Conservation (phyloP, 64 coral and sea anemone species). For the Platygyra sinensis region DNA sequence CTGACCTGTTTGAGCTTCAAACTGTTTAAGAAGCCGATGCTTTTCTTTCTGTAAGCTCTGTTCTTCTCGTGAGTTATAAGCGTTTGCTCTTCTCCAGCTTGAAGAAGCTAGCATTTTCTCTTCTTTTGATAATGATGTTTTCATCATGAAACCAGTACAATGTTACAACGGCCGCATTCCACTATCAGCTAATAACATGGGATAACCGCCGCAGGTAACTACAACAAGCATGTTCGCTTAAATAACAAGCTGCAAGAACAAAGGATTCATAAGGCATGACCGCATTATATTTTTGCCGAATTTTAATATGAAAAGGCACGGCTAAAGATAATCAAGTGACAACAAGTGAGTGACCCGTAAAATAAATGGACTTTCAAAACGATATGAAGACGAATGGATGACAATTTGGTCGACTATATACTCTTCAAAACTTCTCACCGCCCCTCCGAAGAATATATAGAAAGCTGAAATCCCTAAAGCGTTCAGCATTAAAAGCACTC, state of each 20-base stretch:
- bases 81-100: conserved; percentile 7
- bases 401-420: too few relatives aligned
- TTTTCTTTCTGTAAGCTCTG: conserved; percentile 5
- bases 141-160: not conserved
- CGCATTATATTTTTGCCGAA: not conserved
- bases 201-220: not conserved
- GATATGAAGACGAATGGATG: too few relatives aligned
- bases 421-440: too few relatives aligned
- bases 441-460: too few relatives aligned
- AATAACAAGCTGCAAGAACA: not conserved
- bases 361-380: not conserved
- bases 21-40: not conserved
- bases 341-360: not conserved
- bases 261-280: not conserved
- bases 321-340: not conserved
- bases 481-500: too few relatives aligned
- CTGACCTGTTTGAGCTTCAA: conserved; percentile 2
- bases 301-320: not conserved
- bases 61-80: not conserved
- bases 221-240: too few relatives aligned
- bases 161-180: not conserved
- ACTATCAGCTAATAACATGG: not conserved
- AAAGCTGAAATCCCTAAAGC: too few relatives aligned
- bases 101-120: not conserved
- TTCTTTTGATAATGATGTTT: not conserved